Evolutionary conservation across 1,140 invertebrate genomes (phyloP).

Genomic region (Coptotermes formosanus): DNA sequence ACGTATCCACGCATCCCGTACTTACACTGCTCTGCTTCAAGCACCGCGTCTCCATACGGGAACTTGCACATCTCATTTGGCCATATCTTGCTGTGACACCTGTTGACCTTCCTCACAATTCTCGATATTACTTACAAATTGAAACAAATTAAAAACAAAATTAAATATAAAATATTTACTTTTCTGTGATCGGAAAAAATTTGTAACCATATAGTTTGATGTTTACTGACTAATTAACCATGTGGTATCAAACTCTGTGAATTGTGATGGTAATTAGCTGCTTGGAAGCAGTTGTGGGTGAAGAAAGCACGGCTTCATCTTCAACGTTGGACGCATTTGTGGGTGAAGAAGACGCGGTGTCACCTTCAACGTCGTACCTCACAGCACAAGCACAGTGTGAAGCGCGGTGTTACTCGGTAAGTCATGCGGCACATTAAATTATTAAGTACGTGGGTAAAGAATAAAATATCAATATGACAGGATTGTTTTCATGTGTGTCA

Average conservation of each 20-base stretch:
- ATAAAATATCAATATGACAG: no score
- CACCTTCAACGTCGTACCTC: background rate
- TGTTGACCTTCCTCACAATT: background rate
- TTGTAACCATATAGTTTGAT: background rate
- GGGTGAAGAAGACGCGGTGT: background rate
- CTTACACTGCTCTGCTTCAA: no score
- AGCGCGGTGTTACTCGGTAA: background rate
- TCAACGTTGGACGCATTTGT: no score
- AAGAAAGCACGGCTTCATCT: no score
- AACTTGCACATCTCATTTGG: no score
- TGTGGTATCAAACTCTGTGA: background rate
- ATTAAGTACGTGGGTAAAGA: no score
- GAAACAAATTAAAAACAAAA: background rate
- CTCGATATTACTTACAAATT: background rate
- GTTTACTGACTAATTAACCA: background rate
- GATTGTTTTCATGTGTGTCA: no score
- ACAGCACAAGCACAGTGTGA: background rate
- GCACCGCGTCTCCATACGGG: no score
- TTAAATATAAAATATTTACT: background rate
- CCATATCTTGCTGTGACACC: no score
- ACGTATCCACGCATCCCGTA: no score
- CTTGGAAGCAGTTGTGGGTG: background rate
- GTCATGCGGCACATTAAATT: background rate
- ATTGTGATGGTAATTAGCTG: background rate
- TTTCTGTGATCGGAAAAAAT: background rate